phyloP scores from a whole-genome alignment of 2,888 invertebrate genomes.

The Hymenopus coronatus region DNA sequence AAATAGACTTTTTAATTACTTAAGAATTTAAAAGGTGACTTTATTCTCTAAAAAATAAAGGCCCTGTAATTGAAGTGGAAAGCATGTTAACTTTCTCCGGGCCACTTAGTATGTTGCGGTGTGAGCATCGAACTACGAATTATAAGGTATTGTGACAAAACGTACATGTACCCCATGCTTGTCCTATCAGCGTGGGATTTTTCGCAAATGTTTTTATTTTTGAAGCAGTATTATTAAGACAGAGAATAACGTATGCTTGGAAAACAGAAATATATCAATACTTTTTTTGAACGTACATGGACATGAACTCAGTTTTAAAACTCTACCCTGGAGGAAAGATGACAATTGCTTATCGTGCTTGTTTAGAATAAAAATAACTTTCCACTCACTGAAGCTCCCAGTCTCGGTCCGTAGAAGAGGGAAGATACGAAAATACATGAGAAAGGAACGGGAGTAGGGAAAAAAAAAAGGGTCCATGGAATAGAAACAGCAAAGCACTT shows the following conservation, averaged over 20 bases:
- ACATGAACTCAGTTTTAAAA: neutral
- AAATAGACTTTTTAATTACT: too few relatives aligned
- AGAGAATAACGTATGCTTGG: neutral
- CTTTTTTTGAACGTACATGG: neutral
- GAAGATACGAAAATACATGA: neutral
- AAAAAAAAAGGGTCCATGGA: conserved; percentile 6
- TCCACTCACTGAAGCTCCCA: conserved; percentile 5
- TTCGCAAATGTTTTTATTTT: neutral
- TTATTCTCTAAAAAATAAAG: too few relatives aligned
- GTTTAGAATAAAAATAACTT: conserved; percentile 22
- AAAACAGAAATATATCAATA: neutral
- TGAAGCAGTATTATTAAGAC: neutral
- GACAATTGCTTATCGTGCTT: conserved; percentile 14
- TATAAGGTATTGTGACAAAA: too few relatives aligned
- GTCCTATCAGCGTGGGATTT: neutral
- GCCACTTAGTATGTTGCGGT: too few relatives aligned
- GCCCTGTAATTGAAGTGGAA: too few relatives aligned
- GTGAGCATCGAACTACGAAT: too few relatives aligned
- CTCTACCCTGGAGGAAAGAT: neutral
- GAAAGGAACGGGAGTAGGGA: neutral
- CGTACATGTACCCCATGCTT: too few relatives aligned
- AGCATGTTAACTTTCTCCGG: too few relatives aligned
- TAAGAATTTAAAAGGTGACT: too few relatives aligned
- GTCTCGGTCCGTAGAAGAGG: neutral
- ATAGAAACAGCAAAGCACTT: conserved; percentile 27